Percentiles rank a stretch among this genome's conserved stretches.
These are phyloP conservation scores for Engraulis encrasicolus DNA, from an alignment of 2,113 vertebrate species.

Conservation along the genomic window DNA sequence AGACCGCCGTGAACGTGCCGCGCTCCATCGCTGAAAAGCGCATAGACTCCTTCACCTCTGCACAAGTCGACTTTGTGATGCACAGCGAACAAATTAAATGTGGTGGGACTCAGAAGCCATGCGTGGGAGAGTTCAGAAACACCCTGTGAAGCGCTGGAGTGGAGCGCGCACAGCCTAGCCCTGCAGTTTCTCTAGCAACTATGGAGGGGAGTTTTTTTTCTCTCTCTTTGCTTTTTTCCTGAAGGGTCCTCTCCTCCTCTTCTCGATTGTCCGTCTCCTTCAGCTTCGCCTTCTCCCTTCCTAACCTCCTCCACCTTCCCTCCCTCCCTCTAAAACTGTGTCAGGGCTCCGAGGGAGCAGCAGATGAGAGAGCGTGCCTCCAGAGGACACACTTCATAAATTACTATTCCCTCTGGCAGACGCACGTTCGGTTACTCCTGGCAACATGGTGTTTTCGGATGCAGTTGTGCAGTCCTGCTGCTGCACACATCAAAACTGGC, in stretches of 20 bases:
- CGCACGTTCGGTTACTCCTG: slow-evolving; percentile 39
- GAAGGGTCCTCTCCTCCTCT: slow-evolving; percentile 59
- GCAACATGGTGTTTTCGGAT: not conserved
- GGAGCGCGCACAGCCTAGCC: slow-evolving; percentile 28
- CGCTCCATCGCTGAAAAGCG: slow-evolving; percentile 65
- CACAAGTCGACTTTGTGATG: slow-evolving; percentile 47
- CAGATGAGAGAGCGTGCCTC: slow-evolving; percentile 46
- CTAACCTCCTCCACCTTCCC: not conserved
- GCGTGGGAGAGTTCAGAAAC: slow-evolving; percentile 40
- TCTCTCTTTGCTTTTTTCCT: slow-evolving; percentile 57
- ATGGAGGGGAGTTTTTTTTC: slow-evolving; percentile 44
- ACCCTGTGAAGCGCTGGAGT: slow-evolving; percentile 5
- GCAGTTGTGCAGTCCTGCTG: not conserved
- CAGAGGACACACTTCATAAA: slow-evolving; percentile 56
- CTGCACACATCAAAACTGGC: not conserved
- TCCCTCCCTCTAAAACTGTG: slow-evolving; percentile 60
- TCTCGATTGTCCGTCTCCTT: slow-evolving; percentile 69
- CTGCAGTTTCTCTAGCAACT: slow-evolving; percentile 52
- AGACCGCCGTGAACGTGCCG: slow-evolving; percentile 56
- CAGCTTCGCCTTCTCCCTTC: slow-evolving; percentile 69
- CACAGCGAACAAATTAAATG: slow-evolving; percentile 33
- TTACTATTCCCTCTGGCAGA: slow-evolving; percentile 40
- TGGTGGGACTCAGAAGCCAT: slow-evolving; percentile 62
- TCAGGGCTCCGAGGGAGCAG: slow-evolving; percentile 40
- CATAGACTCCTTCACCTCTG: slow-evolving; percentile 55